Evolutionary conservation across 2,888 invertebrate species (phyloP).

Genomic region (Caradrina clavipalpis): DNA sequence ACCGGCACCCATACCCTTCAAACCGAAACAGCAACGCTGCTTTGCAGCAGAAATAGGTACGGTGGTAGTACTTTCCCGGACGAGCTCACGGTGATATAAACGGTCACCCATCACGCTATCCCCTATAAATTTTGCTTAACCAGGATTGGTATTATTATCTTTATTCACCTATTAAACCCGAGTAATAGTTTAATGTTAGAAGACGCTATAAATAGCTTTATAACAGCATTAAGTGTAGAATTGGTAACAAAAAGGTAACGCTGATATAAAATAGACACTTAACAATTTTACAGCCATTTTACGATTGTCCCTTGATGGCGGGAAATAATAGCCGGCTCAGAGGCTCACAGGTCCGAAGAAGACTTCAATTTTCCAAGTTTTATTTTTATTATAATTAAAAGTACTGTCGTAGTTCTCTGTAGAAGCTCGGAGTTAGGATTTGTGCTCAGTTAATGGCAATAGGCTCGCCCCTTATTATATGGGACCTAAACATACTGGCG

Average conservation of each 20-base stretch:
- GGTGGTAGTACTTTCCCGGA: too few relatives aligned
- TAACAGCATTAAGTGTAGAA: slow-evolving; percentile 54
- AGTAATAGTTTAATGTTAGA: slow-evolving; percentile 49
- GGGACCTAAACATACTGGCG: too few relatives aligned
- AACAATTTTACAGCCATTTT: slow-evolving; percentile 54
- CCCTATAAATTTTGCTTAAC: background rate
- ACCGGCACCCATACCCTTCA: too few relatives aligned
- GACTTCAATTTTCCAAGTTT: background rate
- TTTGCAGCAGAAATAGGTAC: too few relatives aligned
- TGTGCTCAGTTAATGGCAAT: too few relatives aligned
- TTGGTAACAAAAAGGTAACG: slow-evolving; percentile 61
- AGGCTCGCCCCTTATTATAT: too few relatives aligned
- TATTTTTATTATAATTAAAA: background rate
- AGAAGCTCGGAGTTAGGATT: too few relatives aligned
- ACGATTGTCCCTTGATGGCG: slow-evolving; percentile 54
- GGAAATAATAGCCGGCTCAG: slow-evolving; percentile 29
- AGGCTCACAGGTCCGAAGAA: slow-evolving; percentile 27
- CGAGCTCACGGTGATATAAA: background rate
- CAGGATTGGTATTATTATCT: slow-evolving; percentile 16
- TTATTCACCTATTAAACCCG: slow-evolving; percentile 37
- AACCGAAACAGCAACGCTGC: too few relatives aligned
- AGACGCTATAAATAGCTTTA: slow-evolving; percentile 56
- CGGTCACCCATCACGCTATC: background rate
- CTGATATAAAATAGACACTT: slow-evolving; percentile 52
- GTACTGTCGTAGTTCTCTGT: too few relatives aligned